Evolutionary conservation across 2,888 invertebrate species (phyloP).

Genomic region (Amphimallon solstitiale): DNA sequence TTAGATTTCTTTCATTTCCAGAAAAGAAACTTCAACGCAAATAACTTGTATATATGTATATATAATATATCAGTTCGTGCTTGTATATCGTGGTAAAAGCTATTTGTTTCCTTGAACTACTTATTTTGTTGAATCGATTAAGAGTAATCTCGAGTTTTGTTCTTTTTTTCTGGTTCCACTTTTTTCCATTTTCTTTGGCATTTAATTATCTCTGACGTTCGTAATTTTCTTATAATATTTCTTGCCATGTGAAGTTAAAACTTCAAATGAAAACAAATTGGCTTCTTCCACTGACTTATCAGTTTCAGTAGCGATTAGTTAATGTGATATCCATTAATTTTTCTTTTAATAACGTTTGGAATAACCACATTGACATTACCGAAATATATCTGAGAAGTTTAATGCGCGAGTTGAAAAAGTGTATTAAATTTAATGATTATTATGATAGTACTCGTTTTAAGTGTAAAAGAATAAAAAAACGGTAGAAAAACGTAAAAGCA

Average conservation of each 20-base stretch:
- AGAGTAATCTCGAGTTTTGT: neutral
- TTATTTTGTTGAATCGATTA: slow-evolving; percentile 26
- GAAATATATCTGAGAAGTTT: no score
- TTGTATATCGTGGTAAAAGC: neutral
- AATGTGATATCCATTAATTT: no score
- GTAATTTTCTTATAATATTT: neutral
- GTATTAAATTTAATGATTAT: no score
- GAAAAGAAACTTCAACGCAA: neutral
- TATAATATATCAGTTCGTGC: neutral
- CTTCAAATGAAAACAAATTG: no score
- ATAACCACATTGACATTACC: no score
- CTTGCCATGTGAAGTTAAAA: neutral
- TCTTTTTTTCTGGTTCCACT: neutral
- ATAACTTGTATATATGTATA: neutral
- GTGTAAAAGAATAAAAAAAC: no score
- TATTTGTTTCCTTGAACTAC: slow-evolving; percentile 25
- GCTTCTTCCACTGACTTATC: no score
- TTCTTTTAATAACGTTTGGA: no score
- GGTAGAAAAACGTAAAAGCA: no score
- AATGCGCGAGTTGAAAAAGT: no score
- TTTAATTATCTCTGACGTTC: slow-evolving; percentile 10
- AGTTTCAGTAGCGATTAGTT: no score
- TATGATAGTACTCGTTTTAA: no score
- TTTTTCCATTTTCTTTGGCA: neutral
- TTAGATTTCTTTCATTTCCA: slow-evolving; percentile 5